These are phyloP conservation scores for Schizotus pectinicornis DNA, from an alignment of 2,888 invertebrate species.

Conservation along the genomic window DNA sequence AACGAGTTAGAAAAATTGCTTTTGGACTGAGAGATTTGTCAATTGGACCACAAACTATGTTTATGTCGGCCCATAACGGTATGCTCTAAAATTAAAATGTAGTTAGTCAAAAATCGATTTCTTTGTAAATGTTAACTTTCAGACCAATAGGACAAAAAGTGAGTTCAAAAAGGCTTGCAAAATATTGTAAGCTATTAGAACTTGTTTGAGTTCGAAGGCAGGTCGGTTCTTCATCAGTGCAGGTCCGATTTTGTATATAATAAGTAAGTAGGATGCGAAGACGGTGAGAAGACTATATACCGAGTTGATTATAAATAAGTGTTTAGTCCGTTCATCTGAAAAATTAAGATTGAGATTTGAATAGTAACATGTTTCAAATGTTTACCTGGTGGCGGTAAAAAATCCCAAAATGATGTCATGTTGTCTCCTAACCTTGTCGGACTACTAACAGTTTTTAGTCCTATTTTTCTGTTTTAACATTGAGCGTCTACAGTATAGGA, in stretches of 20 bases:
- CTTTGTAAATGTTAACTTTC: not conserved
- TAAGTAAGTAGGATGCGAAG: slow-evolving; percentile 15
- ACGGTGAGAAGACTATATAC: slow-evolving; percentile 10
- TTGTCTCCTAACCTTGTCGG: no score
- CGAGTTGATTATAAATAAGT: slow-evolving; percentile 21
- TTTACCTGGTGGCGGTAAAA: no score
- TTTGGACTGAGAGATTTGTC: no score
- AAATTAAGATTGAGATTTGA: slow-evolving; percentile 7
- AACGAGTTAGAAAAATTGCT: no score
- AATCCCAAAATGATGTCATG: no score
- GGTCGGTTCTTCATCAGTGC: slow-evolving; percentile 27
- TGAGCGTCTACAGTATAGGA: no score
- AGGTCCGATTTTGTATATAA: slow-evolving; percentile 29
- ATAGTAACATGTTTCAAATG: no score
- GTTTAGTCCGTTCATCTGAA: slow-evolving; percentile 27
- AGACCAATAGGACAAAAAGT: not conserved
- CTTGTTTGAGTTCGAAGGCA: slow-evolving; percentile 21
- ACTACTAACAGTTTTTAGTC: no score
- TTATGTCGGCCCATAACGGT: no score
- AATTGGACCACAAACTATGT: no score
- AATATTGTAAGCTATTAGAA: slow-evolving; percentile 25
- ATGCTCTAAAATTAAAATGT: not conserved
- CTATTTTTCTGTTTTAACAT: no score
- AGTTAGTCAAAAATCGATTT: not conserved
- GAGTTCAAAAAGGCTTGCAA: slow-evolving; percentile 25